Base-by-base conservation (phyloP, 2,888 invertebrate species). In the Lingula anatina region DNA sequence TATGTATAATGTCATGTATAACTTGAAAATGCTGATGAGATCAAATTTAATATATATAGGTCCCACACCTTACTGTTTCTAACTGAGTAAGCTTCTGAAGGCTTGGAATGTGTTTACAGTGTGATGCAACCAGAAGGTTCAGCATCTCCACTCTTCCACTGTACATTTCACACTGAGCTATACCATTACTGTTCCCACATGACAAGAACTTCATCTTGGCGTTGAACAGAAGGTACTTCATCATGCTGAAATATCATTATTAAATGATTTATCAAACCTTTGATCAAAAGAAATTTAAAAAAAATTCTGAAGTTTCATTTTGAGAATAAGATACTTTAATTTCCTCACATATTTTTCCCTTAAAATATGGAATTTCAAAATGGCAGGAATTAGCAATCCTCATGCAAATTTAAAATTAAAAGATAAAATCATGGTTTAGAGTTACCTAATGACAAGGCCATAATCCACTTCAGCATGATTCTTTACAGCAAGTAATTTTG, bases 61-160 rank as follows among this genome's bases (percentile, higher is more conserved):
- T n/a, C n/a, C n/a, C 50, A 47, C 52, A 75, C 73, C 73, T 70
- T 37, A 74, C 66, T 26, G 65, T 61, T 53, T 77, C 75, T 31
- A 60, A 59, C 48, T 72, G 73, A 27, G 70, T 71, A 3, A 78
- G 66, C 49, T 74, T 71, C 59, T 67, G 67, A 46, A 68, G 66
- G 51, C 68, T 82, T 59, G 61, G 83, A 62, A 74, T 75, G 71
- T 65, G 73, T 49, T 59, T 57, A 56, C 76, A 79, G 59, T 78
- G 78, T 46, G 71, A 71, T 41, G 70, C 62, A 2, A 79, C 73
- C 25, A 81, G 68, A 26, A 75, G 62, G 25, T 81, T 80, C 4
- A 86, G 79, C 20, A 86, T 78, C 62, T 85, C 85, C 0, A 84
- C 82, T 61, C 84, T 82, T 20, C 82, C 81, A 9, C 83, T 78